A percentile compares a stretch with the other conserved stretches of the same genome.
phyloP scores from a whole-genome alignment of 2,888 invertebrate genomes.

The Hofmannophila pseudospretella region DNA sequence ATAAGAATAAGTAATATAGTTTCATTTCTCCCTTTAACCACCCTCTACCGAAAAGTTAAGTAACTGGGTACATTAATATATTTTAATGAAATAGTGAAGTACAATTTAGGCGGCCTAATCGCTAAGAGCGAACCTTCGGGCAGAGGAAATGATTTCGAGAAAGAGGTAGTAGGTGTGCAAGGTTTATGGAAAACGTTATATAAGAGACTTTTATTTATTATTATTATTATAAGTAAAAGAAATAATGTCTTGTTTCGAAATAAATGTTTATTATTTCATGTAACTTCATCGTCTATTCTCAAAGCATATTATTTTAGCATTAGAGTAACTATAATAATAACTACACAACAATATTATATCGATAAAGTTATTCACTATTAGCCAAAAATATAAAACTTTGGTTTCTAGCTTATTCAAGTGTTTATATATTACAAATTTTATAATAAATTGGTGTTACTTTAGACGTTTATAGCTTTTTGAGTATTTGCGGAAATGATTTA shows the following conservation, averaged over 20 bases:
- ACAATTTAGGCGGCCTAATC: no score
- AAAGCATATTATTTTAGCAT: conserved; percentile 54
- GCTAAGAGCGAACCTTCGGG: no score
- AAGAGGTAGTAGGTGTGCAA: no score
- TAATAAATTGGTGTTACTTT: conserved; percentile 35
- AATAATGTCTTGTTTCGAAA: conserved; percentile 34
- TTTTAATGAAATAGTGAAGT: no score
- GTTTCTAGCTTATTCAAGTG: conserved; percentile 64
- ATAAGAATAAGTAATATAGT: no score
- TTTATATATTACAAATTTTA: conserved; percentile 35
- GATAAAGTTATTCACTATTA: conserved; percentile 44
- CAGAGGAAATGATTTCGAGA: no score
- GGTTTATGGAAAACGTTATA: no score
- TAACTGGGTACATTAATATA: no score
- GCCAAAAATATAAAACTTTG: conserved; percentile 73
- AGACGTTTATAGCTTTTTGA: conserved; percentile 43
- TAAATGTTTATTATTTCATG: conserved; percentile 63
- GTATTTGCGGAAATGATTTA: conserved; percentile 4
- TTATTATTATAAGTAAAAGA: no score
- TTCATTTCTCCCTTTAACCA: no score
- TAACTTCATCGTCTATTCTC: conserved; percentile 59
- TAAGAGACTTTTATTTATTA: no score
- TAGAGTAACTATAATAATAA: conserved; percentile 35
- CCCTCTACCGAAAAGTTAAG: no score
- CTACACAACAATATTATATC: conserved; percentile 50